Evolutionary conservation across 2,888 invertebrate species (phyloP).

Genomic region (Tetheella fluctuosa): DNA sequence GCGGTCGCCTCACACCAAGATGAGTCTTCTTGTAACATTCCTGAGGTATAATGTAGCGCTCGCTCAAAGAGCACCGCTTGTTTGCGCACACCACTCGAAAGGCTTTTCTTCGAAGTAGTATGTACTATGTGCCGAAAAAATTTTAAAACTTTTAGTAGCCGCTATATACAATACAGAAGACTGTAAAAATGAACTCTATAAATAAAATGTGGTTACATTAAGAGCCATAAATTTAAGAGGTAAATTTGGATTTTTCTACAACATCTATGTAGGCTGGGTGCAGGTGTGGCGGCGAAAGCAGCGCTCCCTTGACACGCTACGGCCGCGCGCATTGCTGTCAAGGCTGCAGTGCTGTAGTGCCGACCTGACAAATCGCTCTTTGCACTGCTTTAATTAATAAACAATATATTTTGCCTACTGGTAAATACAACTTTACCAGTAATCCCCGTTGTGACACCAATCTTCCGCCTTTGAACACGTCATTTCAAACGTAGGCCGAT

Average conservation of each 20-base stretch:
- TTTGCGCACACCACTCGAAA: conserved; percentile 51
- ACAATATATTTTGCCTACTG: conserved; percentile 38
- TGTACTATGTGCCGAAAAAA: conserved; percentile 50
- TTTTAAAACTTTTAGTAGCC: conserved; percentile 46
- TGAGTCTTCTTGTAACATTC: conserved; percentile 38
- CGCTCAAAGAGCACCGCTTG: conserved; percentile 50
- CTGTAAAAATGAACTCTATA: not conserved
- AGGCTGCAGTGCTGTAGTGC: conserved; percentile 65
- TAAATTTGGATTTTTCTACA: conserved; percentile 49
- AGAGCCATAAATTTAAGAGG: conserved; percentile 28
- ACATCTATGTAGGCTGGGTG: conserved; percentile 54
- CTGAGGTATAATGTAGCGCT: conserved; percentile 42
- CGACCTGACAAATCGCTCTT: conserved; percentile 43
- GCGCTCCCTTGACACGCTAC: conserved; percentile 83
- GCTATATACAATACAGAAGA: conserved; percentile 8
- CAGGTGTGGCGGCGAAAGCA: conserved; percentile 82
- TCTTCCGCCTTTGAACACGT: not conserved
- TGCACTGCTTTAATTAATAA: conserved; percentile 53
- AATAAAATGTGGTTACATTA: not conserved
- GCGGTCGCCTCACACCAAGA: conserved; percentile 34
- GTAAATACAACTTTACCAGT: not conserved
- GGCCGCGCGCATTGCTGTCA: conserved; percentile 83
- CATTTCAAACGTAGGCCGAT: not conserved
- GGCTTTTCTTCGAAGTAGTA: conserved; percentile 48
- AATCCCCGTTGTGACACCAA: not conserved